phyloP scores from a whole-genome alignment of 2,797 vertebrate genomes.

The Petrocephalus schoutedeni region DNA sequence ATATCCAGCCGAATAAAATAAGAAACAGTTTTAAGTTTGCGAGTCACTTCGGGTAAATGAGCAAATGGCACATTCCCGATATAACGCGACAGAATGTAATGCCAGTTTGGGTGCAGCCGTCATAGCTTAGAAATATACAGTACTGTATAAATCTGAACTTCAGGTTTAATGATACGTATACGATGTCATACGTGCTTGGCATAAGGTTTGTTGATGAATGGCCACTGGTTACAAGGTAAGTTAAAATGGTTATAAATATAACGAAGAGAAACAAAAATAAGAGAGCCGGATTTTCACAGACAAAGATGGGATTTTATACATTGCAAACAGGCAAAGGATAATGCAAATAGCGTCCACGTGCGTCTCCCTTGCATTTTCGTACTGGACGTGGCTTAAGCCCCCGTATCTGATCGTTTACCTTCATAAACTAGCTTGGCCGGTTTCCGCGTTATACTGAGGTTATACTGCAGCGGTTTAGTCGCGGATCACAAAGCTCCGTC shows the following conservation, averaged over 20 bases:
- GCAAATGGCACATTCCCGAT: not conserved
- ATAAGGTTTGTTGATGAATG: not conserved
- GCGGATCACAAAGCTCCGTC: not conserved
- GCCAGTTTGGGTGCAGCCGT: not conserved
- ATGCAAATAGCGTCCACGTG: not conserved
- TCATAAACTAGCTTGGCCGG: not conserved
- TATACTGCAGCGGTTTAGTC: not conserved
- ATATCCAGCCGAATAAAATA: not conserved
- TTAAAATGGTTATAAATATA: not conserved
- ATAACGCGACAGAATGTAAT: not conserved
- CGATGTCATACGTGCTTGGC: not conserved
- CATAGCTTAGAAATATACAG: not conserved
- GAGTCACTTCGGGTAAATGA: not conserved
- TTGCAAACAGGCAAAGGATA: not conserved
- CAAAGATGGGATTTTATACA: not conserved
- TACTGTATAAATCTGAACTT: not conserved
- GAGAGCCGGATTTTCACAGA: not conserved
- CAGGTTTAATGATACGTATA: not conserved
- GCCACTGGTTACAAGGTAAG: not conserved
- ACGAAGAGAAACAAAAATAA: not conserved
- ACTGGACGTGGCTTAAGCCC: not conserved
- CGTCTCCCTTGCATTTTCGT: not conserved
- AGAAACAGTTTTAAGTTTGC: not conserved
- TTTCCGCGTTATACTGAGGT: not conserved
- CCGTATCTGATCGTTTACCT: not conserved